Conservation (phyloP, 1,140 invertebrate species). For the Bombus affinis region DNA sequence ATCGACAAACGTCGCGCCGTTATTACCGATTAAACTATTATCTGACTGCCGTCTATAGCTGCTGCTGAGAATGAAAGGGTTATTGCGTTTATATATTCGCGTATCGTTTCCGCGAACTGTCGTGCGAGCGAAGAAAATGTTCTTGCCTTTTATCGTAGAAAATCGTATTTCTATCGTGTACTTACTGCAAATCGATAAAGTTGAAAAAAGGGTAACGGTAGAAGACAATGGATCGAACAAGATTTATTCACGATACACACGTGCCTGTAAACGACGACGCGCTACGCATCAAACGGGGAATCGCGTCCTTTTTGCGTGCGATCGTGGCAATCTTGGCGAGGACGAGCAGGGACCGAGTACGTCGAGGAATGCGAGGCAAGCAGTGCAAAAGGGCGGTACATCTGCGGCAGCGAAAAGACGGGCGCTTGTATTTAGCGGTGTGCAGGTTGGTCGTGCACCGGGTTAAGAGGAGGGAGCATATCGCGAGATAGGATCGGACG, state of each 20-base stretch:
- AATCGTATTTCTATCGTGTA: background rate
- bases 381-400: conserved; percentile 59
- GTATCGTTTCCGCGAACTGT: background rate
- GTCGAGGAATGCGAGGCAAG: conserved; percentile 55
- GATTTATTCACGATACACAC: background rate
- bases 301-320: conserved; percentile 1
- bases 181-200: background rate
- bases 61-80: background rate
- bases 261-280: background rate
- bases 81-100: background rate
- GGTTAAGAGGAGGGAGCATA: conserved; percentile 67
- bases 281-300: background rate
- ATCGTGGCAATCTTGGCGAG: background rate
- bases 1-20: background rate
- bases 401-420: conserved; percentile 65
- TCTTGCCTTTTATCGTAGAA: background rate
- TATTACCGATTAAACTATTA: background rate
- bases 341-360: background rate
- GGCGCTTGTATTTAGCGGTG: conserved; percentile 51
- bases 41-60: background rate
- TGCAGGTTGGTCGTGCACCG: conserved; percentile 62
- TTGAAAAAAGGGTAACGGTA: too few relatives aligned
- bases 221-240: background rate
- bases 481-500: conserved; percentile 61
- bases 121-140: too few relatives aligned